Base-by-base conservation (phyloP, 1,140 invertebrate genomes). In the Pseudomyrmex dendroicus region DNA sequence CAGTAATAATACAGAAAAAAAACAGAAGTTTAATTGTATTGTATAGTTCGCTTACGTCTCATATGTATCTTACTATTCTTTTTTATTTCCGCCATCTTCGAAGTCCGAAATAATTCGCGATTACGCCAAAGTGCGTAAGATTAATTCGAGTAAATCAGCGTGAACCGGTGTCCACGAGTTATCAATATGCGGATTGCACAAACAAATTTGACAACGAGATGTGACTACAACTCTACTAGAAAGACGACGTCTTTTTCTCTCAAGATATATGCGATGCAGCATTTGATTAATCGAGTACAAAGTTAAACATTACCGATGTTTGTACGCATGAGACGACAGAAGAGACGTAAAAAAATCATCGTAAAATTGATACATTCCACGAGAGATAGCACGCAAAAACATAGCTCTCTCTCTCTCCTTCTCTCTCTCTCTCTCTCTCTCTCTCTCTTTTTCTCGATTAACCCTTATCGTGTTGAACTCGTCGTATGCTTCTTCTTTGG, bases 291-390 rank as follows among this genome's bases (percentile, higher is more conserved):
- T 83, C 86, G 83, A 78, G 83, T 83, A 67, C 73, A 85, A 88
- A 89, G 86, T 88, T 76, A 85, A 89, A 88, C 73, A 74, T 74
- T 57, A 56, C 35, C 50, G 82, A 86, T 84, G 50, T 63, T 70
- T 83, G 76, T 72, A 88, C 76, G 84, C 17, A 66, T 82, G 57
- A 82, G 52, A 59, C 46, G 50, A 62, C 67, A 88, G 20, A 22
- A 25, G 5, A 35, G 48, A 10, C 25, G 13, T 62, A 35, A 83
- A 70, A 61, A 84, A 73, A 78, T 86, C 84, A 77, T 89, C 88
- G 86, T 91, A 91, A 90, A 90, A 91, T 90, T 90, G 91, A 91
- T 91, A 90, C 80, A 90, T 78, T 59, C 87, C 59, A 59, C 67
- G 63, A 56, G 48, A 48, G 76, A 91, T 91, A 90, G 78, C 83